Percentiles rank a stretch among this genome's conserved stretches.
These are phyloP conservation scores for Raphicerus campestris DNA, from an alignment of 2,113 vertebrate genomes.

Conservation along the genomic window DNA sequence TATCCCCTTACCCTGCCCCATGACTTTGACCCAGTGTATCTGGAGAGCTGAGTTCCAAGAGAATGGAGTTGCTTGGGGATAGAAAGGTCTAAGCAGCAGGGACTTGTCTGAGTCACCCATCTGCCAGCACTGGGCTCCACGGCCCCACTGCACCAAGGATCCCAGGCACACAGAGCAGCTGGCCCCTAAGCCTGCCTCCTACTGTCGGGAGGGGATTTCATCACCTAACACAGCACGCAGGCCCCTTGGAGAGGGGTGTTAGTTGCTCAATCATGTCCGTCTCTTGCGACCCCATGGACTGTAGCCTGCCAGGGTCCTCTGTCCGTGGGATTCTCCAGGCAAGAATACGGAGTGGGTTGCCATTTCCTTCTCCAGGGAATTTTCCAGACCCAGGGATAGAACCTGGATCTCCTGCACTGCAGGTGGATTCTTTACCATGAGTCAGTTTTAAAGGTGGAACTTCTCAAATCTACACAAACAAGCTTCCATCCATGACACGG, in stretches of 20 bases:
- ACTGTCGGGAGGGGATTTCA: not conserved
- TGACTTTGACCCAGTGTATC: not conserved
- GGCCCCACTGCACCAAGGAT: rapidly evolving
- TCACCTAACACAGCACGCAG: not conserved
- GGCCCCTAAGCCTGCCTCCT: not conserved
- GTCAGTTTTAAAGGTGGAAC: not conserved
- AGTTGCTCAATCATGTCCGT: not conserved
- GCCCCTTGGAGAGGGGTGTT: not conserved
- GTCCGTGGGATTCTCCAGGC: not conserved
- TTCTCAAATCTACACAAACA: not conserved
- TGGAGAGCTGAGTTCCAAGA: not conserved
- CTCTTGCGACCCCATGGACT: not conserved
- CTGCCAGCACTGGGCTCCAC: not conserved
- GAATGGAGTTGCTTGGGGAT: slow-evolving; percentile 10
- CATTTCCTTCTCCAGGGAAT: not conserved
- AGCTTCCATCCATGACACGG: not conserved
- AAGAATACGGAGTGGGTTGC: not conserved
- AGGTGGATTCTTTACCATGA: not conserved
- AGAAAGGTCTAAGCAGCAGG: slow-evolving; percentile 24
- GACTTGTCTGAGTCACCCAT: not conserved
- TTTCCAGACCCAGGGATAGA: not conserved
- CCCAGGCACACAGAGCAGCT: not conserved
- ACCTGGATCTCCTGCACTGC: not conserved
- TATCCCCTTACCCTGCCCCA: not conserved
- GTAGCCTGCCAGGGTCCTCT: not conserved